Conservation (phyloP, 1,140 invertebrate species). For the Leptonema lineaticorne region DNA sequence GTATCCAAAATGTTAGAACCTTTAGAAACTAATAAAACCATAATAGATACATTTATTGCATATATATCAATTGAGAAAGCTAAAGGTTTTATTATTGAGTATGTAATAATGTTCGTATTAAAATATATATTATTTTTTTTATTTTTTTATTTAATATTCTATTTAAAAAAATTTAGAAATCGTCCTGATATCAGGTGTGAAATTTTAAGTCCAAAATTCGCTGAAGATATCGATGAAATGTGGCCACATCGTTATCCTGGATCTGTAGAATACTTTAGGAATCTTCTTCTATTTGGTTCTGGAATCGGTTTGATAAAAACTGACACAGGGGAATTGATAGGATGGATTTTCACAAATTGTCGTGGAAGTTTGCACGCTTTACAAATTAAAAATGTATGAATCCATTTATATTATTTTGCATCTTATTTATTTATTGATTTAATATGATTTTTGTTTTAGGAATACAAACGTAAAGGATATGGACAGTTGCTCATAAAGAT, state of each 20-base stretch:
- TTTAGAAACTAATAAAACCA: too few relatives aligned
- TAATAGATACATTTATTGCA: too few relatives aligned
- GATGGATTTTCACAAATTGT: slow-evolving; percentile 5
- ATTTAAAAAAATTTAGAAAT: not conserved
- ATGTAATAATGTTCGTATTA: too few relatives aligned
- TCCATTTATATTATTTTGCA: too few relatives aligned
- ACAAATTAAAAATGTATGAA: not conserved
- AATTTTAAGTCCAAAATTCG: not conserved
- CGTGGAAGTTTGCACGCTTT: slow-evolving; percentile 15
- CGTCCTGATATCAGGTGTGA: not conserved
- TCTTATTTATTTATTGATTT: too few relatives aligned
- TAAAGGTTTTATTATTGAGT: too few relatives aligned
- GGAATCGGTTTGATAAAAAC: not conserved
- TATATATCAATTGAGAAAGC: too few relatives aligned
- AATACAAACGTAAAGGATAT: slow-evolving; percentile 2
- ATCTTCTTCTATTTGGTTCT: not conserved
- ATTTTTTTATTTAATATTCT: too few relatives aligned
- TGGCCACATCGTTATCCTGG: slow-evolving; percentile 7
- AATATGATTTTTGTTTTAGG: not conserved
- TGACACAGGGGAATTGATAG: not conserved
- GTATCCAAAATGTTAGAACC: too few relatives aligned
- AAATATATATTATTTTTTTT: too few relatives aligned
- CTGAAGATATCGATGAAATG: not conserved
- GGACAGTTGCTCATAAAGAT: not conserved
- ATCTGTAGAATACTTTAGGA: not conserved